phyloP scores from a whole-genome alignment of 1,140 invertebrate genomes.

The Drosophila ambigua region DNA sequence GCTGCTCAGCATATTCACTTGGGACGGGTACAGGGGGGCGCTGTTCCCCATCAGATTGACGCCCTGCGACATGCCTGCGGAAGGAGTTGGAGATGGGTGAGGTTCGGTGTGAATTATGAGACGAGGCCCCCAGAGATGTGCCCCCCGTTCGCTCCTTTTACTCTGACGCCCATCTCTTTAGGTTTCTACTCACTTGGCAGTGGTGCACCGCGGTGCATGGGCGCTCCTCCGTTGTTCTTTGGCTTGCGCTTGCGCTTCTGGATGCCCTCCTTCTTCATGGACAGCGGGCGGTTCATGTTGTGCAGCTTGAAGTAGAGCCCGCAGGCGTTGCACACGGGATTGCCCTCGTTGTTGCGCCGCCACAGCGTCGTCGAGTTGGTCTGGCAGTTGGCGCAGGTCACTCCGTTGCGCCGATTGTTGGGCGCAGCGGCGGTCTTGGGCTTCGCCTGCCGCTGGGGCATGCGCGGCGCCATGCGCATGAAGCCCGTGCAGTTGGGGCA shows the following conservation, averaged over 20 bases:
- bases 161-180: no score
- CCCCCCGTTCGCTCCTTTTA: no score
- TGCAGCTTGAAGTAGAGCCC: slow-evolving; percentile 97
- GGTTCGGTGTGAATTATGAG: no score
- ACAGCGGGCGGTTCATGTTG: slow-evolving; percentile 92
- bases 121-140: no score
- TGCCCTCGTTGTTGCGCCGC: slow-evolving; percentile 93
- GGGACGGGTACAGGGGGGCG: slow-evolving; percentile 67
- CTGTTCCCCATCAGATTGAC: slow-evolving; percentile 61
- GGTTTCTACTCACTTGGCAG: slow-evolving; percentile 68
- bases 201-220: slow-evolving; percentile 59
- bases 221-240: slow-evolving; percentile 87
- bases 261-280: slow-evolving; percentile 98
- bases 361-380: slow-evolving; percentile 95
- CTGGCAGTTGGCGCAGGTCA: slow-evolving; percentile 95
- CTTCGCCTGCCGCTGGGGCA: slow-evolving; percentile 68
- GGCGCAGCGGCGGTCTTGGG: slow-evolving; percentile 68
- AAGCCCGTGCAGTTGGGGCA: slow-evolving; percentile 56
- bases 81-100: not conserved
- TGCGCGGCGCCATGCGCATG: slow-evolving; percentile 32
- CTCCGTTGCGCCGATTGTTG: slow-evolving; percentile 89
- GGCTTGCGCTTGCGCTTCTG: slow-evolving; percentile 97
- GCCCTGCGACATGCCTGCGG: slow-evolving; percentile 69
- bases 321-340: slow-evolving; percentile 97
- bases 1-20: slow-evolving; percentile 56